Percentiles rank a stretch among this genome's conserved stretches.
Conservation (phyloP, 2,113 vertebrate genomes). For the Apodemus sylvaticus region DNA sequence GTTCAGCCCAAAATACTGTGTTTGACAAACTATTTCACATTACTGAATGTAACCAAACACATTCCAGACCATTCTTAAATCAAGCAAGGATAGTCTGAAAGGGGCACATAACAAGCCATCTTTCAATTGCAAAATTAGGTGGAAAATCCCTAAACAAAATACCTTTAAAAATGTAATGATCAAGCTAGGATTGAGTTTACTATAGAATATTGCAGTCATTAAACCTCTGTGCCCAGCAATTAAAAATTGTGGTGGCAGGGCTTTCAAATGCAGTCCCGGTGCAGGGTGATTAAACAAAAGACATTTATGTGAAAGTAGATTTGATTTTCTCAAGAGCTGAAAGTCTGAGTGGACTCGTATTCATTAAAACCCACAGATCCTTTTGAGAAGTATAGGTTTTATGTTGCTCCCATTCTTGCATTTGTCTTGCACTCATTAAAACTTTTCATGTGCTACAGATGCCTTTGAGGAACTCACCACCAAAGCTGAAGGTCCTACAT, state of each 20-base stretch:
- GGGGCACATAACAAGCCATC: neutral
- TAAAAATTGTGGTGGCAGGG: neutral
- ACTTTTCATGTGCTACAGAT: neutral
- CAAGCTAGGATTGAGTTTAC: neutral
- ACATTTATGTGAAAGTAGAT: constrained; percentile 58
- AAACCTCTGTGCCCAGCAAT: neutral
- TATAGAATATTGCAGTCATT: constrained; percentile 17
- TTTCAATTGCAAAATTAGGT: neutral
- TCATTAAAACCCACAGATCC: neutral
- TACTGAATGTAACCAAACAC: neutral
- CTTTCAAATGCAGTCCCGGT: neutral
- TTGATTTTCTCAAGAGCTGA: constrained; percentile 51
- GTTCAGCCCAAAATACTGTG: neutral
- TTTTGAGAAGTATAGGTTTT: constrained; percentile 58
- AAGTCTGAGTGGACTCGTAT: constrained; percentile 59
- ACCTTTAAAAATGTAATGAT: constrained; percentile 23
- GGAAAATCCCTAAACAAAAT: constrained; percentile 1
- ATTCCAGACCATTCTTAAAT: neutral
- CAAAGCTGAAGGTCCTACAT: neutral
- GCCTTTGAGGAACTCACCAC: constrained; percentile 2
- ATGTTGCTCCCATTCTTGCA: neutral
- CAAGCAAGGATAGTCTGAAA: neutral
- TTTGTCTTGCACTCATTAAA: neutral
- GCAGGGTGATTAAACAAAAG: constrained; percentile 23
- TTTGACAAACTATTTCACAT: neutral